A percentile compares a stretch with the other conserved stretches of the same genome.
Conservation (phyloP, 1,140 invertebrate genomes). For the Listronotus bonariensis region DNA sequence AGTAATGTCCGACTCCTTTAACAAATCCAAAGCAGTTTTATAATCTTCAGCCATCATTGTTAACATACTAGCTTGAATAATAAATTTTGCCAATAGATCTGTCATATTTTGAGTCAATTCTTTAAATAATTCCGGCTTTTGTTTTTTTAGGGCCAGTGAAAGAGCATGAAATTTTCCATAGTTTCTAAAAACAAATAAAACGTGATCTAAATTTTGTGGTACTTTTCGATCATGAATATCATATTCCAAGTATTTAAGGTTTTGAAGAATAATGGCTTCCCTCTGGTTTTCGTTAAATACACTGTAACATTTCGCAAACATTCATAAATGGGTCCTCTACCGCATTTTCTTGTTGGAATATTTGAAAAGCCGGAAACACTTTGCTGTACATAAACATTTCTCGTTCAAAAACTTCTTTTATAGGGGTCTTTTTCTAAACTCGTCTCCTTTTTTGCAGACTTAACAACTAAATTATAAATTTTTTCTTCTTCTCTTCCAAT, state of each 20-base stretch:
- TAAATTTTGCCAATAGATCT: constrained; percentile 43
- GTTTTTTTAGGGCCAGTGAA: constrained; percentile 58
- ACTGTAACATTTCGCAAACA: constrained; percentile 53
- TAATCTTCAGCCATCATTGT: constrained; percentile 10
- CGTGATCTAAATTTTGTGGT: constrained; percentile 57
- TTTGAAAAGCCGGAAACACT: constrained; percentile 36
- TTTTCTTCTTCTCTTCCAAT: constrained; percentile 23
- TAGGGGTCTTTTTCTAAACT: constrained; percentile 36
- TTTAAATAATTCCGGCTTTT: constrained; percentile 51
- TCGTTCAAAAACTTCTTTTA: constrained; percentile 34
- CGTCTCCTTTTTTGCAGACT: constrained; percentile 41
- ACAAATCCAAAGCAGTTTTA: constrained; percentile 18
- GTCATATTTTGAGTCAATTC: constrained; percentile 42
- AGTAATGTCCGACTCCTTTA: constrained; percentile 13
- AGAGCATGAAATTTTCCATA: constrained; percentile 62
- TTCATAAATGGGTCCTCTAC: constrained; percentile 39
- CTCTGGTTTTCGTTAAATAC: constrained; percentile 50
- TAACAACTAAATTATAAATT: constrained; percentile 41
- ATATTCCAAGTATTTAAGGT: constrained; percentile 58
- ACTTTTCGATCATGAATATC: constrained; percentile 57
- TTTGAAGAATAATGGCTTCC: constrained; percentile 62
- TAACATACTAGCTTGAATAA: constrained; percentile 25
- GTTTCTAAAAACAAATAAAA: constrained; percentile 56
- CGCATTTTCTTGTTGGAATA: constrained; percentile 31
- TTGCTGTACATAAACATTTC: constrained; percentile 44